Evolutionary conservation across 1,140 invertebrate species (phyloP).

Genomic region (Drosophila sp.): DNA sequence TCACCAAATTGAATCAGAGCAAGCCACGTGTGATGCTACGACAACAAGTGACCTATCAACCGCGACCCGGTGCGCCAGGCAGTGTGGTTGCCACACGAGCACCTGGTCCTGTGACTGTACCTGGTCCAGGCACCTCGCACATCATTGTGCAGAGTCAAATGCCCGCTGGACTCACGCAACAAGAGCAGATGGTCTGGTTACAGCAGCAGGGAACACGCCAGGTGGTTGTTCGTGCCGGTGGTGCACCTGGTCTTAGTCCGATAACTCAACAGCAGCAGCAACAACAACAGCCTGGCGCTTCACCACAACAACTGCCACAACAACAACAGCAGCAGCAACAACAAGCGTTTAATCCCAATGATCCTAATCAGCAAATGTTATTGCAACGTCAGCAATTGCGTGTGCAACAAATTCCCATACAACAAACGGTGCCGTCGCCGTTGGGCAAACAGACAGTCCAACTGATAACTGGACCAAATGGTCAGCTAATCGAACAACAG

Average conservation of each 20-base stretch:
- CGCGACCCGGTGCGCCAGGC: conserved; percentile 85
- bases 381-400: conserved; percentile 85
- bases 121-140: conserved; percentile 82
- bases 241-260: conserved; percentile 85
- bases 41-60: conserved; percentile 85
- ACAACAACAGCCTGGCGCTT: conserved; percentile 55
- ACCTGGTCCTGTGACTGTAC: conserved; percentile 84
- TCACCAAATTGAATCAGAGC: conserved; percentile 90
- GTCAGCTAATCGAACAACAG: conserved; percentile 81
- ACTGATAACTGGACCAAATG: conserved; percentile 81
- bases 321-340: conserved; percentile 60
- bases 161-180: conserved; percentile 87
- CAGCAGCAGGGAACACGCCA: conserved; percentile 88
- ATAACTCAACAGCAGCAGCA: conserved; percentile 69
- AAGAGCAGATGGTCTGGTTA: conserved; percentile 89
- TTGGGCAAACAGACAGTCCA: conserved; percentile 86
- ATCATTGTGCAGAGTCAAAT: conserved; percentile 87
- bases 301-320: conserved; percentile 55
- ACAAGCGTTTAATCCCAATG: conserved; percentile 65
- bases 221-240: conserved; percentile 85
- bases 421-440: conserved; percentile 85
- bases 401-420: conserved; percentile 86
- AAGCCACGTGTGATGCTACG: conserved; percentile 85
- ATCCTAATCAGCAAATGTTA: conserved; percentile 79
- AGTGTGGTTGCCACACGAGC: conserved; percentile 85